Evolutionary conservation across 2,797 vertebrate genomes (phyloP).

Genomic region (Acanthurus lineatus): DNA sequence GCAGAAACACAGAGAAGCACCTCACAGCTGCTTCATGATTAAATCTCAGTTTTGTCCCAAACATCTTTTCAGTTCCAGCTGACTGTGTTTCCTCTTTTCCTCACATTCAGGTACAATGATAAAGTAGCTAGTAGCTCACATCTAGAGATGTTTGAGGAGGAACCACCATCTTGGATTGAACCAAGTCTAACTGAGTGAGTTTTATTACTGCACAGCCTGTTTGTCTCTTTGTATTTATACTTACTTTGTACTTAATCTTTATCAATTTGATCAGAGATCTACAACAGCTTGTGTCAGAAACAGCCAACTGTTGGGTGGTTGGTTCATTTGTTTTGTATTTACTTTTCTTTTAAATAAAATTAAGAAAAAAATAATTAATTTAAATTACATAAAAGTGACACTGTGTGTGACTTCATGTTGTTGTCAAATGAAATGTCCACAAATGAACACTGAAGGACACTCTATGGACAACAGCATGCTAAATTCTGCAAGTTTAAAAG

Average conservation of each 20-base stretch:
- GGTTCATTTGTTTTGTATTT: neutral
- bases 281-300: neutral
- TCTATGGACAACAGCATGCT: too few species aligned
- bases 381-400: too few species aligned
- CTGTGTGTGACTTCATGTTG: neutral
- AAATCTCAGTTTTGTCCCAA: neutral
- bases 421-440: neutral
- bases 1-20: constrained; percentile 26
- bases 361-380: neutral
- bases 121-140: too few species aligned
- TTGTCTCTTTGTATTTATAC: neutral
- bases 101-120: too few species aligned
- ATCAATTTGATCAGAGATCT: neutral
- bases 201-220: neutral
- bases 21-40: constrained; percentile 23
- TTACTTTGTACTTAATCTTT: neutral
- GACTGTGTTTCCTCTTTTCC: neutral
- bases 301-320: neutral
- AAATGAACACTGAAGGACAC: neutral
- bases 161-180: neutral
- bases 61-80: neutral
- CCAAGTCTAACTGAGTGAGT: neutral
- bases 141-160: neutral
- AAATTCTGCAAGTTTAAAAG: neutral
- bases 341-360: neutral